These are phyloP conservation scores for Lacerta viridis DNA, from an alignment of 2,797 vertebrate genomes.

Conservation along the genomic window DNA sequence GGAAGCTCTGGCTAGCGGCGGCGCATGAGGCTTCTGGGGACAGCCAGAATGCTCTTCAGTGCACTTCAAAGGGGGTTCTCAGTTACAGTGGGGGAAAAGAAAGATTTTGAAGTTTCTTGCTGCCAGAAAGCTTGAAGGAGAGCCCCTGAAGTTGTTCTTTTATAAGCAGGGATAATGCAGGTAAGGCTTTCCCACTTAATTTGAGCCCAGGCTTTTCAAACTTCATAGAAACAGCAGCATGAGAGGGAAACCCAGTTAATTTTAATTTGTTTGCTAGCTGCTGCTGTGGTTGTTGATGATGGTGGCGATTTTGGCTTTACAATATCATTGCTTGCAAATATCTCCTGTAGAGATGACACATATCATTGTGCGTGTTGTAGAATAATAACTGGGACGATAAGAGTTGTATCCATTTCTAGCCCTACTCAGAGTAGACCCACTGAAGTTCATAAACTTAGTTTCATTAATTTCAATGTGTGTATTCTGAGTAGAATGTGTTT, in stretches of 20 bases:
- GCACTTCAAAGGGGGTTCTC: conserved; percentile 70
- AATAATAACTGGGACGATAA: background rate
- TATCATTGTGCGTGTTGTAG: background rate
- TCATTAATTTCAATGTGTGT: no score
- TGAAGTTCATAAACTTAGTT: no score
- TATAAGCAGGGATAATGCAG: conserved; percentile 71
- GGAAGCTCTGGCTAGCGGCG: conserved; percentile 68
- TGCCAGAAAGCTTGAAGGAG: conserved; percentile 74
- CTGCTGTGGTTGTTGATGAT: conserved; percentile 27
- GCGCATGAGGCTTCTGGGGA: conserved; percentile 69
- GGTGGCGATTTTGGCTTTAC: conserved; percentile 43
- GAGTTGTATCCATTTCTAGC: background rate
- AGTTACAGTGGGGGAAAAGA: conserved; percentile 60
- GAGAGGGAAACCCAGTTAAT: conserved; percentile 21
- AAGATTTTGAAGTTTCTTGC: conserved; percentile 77
- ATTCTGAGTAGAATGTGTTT: no score
- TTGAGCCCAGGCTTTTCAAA: conserved; percentile 66
- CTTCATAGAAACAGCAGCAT: conserved; percentile 28
- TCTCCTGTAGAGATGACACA: conserved; percentile 38
- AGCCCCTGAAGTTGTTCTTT: conserved; percentile 74
- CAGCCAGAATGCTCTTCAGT: conserved; percentile 70
- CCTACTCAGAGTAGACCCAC: background rate
- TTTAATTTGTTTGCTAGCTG: conserved; percentile 38
- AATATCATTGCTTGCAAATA: conserved; percentile 43
- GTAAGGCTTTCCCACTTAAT: conserved; percentile 71